These are phyloP conservation scores for Henicopernis longicauda DNA, from an alignment of 2,113 vertebrate genomes.

Conservation along the genomic window DNA sequence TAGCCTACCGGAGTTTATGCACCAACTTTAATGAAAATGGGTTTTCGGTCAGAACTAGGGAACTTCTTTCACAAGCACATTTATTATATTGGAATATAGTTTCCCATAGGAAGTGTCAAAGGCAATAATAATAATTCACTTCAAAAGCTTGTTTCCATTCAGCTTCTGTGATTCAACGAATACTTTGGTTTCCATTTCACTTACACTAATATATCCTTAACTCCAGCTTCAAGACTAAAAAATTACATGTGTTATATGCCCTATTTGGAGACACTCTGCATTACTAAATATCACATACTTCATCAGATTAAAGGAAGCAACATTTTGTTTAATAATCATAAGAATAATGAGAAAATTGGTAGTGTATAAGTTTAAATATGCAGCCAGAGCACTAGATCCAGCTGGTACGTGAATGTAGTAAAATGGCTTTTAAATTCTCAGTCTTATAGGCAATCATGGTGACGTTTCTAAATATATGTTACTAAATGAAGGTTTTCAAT, in stretches of 20 bases:
- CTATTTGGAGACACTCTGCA: neutral
- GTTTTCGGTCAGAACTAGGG: neutral
- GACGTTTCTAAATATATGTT: neutral
- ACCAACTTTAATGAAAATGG: neutral
- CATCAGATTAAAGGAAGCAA: neutral
- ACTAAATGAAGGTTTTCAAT: neutral
- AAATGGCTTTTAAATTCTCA: neutral
- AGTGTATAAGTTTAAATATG: neutral
- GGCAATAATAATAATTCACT: neutral
- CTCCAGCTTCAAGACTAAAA: neutral
- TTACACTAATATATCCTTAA: neutral
- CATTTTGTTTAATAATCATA: neutral
- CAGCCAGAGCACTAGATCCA: neutral
- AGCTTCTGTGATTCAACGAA: neutral
- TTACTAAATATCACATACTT: neutral
- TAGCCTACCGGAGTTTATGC: neutral
- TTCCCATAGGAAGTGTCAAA: neutral
- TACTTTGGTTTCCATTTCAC: neutral
- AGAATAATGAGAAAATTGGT: neutral
- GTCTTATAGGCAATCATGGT: neutral
- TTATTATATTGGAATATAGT: neutral
- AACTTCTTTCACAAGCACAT: neutral
- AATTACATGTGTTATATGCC: neutral
- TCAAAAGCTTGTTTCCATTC: neutral
- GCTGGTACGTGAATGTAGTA: neutral